A percentile compares a stretch with the other conserved stretches of the same genome.
Evolutionary conservation across 2,797 vertebrate genomes (phyloP).

Genomic region (Furcifer pardalis): DNA sequence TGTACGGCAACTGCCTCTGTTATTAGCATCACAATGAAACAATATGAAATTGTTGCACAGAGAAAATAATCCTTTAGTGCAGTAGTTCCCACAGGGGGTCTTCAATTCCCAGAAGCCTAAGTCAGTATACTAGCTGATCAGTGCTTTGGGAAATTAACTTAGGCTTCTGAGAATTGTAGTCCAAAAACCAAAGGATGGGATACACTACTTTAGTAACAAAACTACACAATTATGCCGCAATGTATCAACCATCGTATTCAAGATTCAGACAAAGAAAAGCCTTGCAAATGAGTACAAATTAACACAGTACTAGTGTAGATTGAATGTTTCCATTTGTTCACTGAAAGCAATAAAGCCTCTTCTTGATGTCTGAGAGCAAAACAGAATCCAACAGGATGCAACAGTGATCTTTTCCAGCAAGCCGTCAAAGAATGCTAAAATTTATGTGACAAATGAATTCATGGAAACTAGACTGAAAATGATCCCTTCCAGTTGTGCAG

Average conservation of each 20-base stretch:
- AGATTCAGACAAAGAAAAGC: not conserved
- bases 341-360: not conserved
- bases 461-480: conserved; percentile 33
- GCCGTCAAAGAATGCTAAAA: conserved; percentile 24
- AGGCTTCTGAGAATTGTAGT: too few species aligned
- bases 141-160: too few species aligned
- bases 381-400: not conserved
- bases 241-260: not conserved
- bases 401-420: conserved; percentile 7
- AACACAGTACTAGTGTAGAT: not conserved
- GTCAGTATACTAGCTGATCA: too few species aligned
- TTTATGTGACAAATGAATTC: conserved; percentile 7
- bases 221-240: not conserved
- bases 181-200: too few species aligned
- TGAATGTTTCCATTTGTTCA: not conserved
- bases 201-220: too few species aligned
- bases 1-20: not conserved
- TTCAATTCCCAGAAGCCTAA: too few species aligned
- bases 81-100: too few species aligned
- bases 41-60: not conserved
- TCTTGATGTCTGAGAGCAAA: not conserved
- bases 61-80: too few species aligned
- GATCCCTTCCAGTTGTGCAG: not conserved
- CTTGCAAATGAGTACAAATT: not conserved
- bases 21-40: not conserved